Conservation (phyloP, 2,797 vertebrate species). For the Anisognathus igniventris region DNA sequence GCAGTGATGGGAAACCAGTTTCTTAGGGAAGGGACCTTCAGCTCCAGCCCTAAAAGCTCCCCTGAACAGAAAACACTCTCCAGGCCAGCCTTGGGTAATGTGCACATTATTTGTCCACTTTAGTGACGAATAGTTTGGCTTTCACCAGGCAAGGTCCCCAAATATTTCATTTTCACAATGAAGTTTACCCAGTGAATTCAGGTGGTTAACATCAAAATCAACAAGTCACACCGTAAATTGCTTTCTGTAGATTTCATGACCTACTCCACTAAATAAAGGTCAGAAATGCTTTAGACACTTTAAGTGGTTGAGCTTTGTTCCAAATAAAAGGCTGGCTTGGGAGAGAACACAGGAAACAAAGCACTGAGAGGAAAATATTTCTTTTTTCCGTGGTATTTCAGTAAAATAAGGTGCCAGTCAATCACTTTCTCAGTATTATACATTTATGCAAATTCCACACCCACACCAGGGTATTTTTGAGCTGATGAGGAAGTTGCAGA, state of each 20-base stretch:
- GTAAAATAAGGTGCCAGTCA: slow-evolving; percentile 56
- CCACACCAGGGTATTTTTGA: slow-evolving; percentile 12
- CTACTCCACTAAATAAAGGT: not conserved
- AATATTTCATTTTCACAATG: not conserved
- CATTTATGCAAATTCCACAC: slow-evolving; percentile 20
- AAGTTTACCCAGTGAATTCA: not conserved
- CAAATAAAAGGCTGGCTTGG: not conserved
- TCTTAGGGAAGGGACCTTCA: not conserved
- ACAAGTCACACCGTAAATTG: not conserved
- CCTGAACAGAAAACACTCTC: not conserved
- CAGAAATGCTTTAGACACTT: not conserved
- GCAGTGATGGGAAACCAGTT: not conserved
- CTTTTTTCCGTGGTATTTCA: slow-evolving; percentile 14
- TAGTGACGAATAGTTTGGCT: rapidly evolving
- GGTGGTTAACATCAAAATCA: not conserved
- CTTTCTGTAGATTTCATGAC: not conserved
- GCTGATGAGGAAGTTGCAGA: slow-evolving; percentile 38
- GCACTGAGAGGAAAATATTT: slow-evolving; percentile 4
- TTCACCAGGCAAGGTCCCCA: not conserved
- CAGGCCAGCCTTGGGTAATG: rapidly evolving
- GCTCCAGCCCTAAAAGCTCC: not conserved
- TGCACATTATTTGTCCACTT: not conserved
- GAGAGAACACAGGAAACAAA: slow-evolving; percentile 5
- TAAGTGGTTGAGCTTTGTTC: not conserved
- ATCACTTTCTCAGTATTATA: slow-evolving; percentile 36